Evolutionary conservation across 2,797 vertebrate species (phyloP), one percentile per base, ranked within the genome.

Genomic region (Poecilia picta): DNA sequence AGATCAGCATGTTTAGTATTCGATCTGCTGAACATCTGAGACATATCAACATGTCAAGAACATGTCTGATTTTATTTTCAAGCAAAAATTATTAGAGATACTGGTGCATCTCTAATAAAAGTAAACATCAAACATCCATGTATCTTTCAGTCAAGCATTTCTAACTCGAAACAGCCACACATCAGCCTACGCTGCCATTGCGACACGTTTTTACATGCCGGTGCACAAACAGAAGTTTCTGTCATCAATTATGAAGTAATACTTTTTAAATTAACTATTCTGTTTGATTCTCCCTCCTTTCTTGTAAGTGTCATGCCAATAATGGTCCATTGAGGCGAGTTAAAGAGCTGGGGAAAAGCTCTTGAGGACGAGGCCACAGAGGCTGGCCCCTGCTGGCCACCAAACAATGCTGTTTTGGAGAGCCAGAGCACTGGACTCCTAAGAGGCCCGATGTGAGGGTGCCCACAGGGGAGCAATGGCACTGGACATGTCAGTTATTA

Each of bases 341-440:
- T 89, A 93, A 92, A 94, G 88, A 92, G 89, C 81, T 79, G 77
- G 77, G 91, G 83, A 88, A 92, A 81, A 83, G 85, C 88, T 91
- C 84, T 88, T 91, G 87, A 90, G 85, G 89, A 87, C 1, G 85
- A 88, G 90, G 87, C 91, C 84, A 75, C 62, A 57, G 88, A 91
- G 89, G 90, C 92, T 93, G 93, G 94, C 94, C 93, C 95, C 96
- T 95, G 96, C 95, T 96, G 95, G 83, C 94, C 51, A 6, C 81
- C 86, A 89, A 95, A 96, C 95, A 96, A 96, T 95, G 92, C 91
- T 81, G 92, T 95, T 94, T 93, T 92, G 92, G 91, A 93, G 86
- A 93, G 84, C 85, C 83, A 31, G 64, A 91, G 87, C 74, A 74
- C 88, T 80, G 90, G 90, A 94, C 93, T 93, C 89, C 87, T 92